These are phyloP conservation scores for Sphyrna mokarran DNA, from an alignment of 2,113 vertebrate genomes.

Conservation along the genomic window DNA sequence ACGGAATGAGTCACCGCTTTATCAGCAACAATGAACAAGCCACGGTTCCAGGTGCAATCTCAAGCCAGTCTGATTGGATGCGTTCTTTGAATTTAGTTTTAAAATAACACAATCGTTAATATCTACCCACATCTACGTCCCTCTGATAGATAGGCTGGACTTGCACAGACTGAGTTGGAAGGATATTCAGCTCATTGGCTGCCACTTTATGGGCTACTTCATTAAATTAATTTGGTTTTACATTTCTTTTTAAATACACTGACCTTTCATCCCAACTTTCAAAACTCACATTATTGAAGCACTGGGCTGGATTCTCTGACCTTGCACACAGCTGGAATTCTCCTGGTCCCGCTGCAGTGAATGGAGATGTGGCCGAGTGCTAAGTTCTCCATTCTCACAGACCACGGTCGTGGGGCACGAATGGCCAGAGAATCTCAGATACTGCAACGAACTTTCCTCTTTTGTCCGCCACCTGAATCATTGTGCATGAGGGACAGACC, in stretches of 20 bases:
- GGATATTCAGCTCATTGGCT: not conserved
- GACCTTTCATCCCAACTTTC: not conserved
- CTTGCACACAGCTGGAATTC: too few species aligned
- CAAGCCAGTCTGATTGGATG: not conserved
- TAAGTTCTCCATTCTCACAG: too few species aligned
- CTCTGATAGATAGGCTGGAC: not conserved
- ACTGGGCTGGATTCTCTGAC: too few species aligned
- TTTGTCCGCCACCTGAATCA: too few species aligned
- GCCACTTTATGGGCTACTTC: not conserved
- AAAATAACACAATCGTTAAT: not conserved
- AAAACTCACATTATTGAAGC: not conserved
- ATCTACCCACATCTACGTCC: not conserved
- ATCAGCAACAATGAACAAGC: not conserved
- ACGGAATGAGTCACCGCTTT: not conserved
- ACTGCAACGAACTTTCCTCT: too few species aligned
- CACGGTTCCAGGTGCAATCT: too few species aligned
- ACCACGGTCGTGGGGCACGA: too few species aligned
- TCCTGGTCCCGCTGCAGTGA: too few species aligned
- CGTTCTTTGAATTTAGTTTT: not conserved
- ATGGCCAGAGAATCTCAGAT: too few species aligned
- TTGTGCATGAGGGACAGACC: too few species aligned
- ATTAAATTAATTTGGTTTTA: not conserved
- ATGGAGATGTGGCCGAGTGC: too few species aligned
- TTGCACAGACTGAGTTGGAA: not conserved
- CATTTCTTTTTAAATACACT: not conserved